Base-by-base conservation (phyloP, 2,888 invertebrate species). In the Metallyticus violacea region DNA sequence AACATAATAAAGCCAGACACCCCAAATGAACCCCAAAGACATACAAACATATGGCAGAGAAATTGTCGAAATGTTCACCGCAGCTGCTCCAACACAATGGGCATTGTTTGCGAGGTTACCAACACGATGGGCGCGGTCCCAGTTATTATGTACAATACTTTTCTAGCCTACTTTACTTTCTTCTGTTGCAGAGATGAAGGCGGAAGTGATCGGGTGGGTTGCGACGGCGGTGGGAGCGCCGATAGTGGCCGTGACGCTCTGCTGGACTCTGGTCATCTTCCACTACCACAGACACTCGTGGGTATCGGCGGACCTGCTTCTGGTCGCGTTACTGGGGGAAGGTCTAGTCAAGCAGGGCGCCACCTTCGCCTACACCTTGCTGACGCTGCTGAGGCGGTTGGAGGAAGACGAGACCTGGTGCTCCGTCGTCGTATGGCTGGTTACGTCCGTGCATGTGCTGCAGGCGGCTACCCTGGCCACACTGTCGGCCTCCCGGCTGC, bases 221-320 rank as follows among this genome's bases (percentile, higher is more conserved):
- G 92, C 91, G 81, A 91, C 92, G 82, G 91, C 92, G 86, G 91
- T 92, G 85, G 91, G 92, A 79, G 90, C 93, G 26, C 93, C 93
- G 28, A 90, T 93, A 86, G 91, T 92, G 28, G 91, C 92, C 29
- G 92, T 93, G 79, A 90, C 92, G 78, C 90, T 93, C 76, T 89
- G 92, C 87, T 93, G 93, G 93, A 92, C 92, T 0, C 90, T 93
- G 28, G 91, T 92, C 78, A 92, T 93, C 76, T 92, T 93, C 90
- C 93, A 93, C 90, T 92, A 92, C 87, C 93, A 93, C 90, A 91
- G 93, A 28, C 91, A 91, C 84, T 90, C 91, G 88, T 93, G 93
- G 93, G 91, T 92, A 30, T 92, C 93, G 2, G 92, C 93, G 90
- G 94, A 94, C 90, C 91, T 93, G 77, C 92, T 93, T 85, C 91